Evolutionary conservation across 2,888 invertebrate species (phyloP), one percentile per base, ranked within the genome.

Genomic region (Aphelenchoides bicaudatus): DNA sequence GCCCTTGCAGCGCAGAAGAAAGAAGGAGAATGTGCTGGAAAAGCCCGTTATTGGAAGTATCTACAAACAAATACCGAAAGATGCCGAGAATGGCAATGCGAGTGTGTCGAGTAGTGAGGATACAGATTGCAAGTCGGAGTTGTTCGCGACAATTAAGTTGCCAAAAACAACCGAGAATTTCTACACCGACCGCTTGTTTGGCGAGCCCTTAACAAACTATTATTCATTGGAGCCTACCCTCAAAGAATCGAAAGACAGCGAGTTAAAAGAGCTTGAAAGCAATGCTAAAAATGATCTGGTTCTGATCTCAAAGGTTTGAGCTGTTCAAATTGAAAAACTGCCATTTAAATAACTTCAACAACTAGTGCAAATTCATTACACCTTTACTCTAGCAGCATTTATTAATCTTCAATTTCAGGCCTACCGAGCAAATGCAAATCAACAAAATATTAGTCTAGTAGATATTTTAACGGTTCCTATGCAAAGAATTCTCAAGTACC

Each of bases 401-500:
- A n/a, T 34, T 16, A 34, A 13, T 8, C 19, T 16, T 52, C 2
- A 23, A 48, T 82, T 84, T 19, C 82, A 91, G 90, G 88, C 88
- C 83, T 91, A 90, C 80, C 92, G 94, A 81, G 87, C 88, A 74
- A 88, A 89, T 78, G 63, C 62, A 13, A 93, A 92, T 81, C 89
- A 91, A 74, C 91, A 91, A 13, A 72, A 76, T 39, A 91, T 96
- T 79, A 90, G 91, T 81, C 83, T 98, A 69, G 86, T 93, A 49
- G 98, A 98, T 81, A 88, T 98, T 66, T 83, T 98, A 47, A 90
- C 92, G 23, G 92, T 98, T 65, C 98, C 98, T 39, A 93, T 98
- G 91, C 98, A 98, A 82, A 85, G 98, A 79, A 88, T 98, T 70
- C 86, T 98, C 65, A 98, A 96, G 80, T 98, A 98, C 82, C 94